Base-by-base conservation (phyloP, 2,888 invertebrate genomes). In the Gymnosoma rotundatum region DNA sequence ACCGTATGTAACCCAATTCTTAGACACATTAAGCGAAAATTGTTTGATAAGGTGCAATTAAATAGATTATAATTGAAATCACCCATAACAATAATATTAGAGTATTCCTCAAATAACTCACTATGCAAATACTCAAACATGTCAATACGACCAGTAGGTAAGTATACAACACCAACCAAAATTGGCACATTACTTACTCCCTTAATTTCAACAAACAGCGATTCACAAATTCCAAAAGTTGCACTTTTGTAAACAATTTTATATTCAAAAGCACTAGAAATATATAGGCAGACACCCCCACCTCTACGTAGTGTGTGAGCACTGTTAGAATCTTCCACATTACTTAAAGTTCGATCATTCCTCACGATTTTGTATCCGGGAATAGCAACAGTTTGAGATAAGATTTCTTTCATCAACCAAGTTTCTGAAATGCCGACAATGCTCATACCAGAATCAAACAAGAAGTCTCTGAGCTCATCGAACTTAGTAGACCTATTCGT, bases 31-130 rank as follows among this genome's bases (percentile, higher is more conserved):
- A 52, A 42, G 8, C 38, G 54, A 69, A 69, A 69, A 4, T 14
- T 20, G 8, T 16, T 54, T 4, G 54, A 52, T 9, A 36, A 4
- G 8, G 16, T 14, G 1, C 18, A 1, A 58, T 70, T 38, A 45
- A 70, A 70, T 0, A 70, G 45, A 56, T 70, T 58, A 14, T 14
- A 45, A 12, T 70, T 70, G 16, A 58, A 70, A 20, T 70, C 56
- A 0, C 69, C 69, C 56, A 70, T 58, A 21, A 56, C n/a, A 3
- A 58, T 21, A n/a, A 70, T 45, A 10, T 45, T 25, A 14, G 42
- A n/a, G 12, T 21, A 69, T 16, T 32, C 9, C 8, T 56, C n/a
- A 42, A 70, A 45, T 45, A 58, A 21, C 0, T 69, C 69, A 21
- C 21, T n/a, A 48, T 64, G 64, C 4, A 12, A 10, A 38, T 38